Conservation (phyloP, 2,113 vertebrate species). For the Apaloderma vittatum region DNA sequence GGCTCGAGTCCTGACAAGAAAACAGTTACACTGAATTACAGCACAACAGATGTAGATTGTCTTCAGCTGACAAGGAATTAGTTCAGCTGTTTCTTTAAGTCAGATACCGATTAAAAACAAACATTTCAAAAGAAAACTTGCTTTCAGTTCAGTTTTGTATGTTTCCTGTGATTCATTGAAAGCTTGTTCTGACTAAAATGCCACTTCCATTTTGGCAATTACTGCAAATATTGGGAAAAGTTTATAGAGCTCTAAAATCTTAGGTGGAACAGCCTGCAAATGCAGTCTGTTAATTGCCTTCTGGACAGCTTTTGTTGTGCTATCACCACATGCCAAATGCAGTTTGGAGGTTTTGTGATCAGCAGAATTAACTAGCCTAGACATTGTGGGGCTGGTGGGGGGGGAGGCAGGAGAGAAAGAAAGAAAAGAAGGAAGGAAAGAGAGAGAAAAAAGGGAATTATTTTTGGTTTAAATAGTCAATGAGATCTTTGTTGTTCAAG, state of each 20-base stretch:
- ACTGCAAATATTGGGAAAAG: background rate
- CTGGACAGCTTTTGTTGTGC: background rate
- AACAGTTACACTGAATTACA: constrained; percentile 50
- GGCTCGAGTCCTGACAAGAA: background rate
- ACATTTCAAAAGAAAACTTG: constrained; percentile 36
- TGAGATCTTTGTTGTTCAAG: background rate
- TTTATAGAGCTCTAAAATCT: constrained; percentile 11
- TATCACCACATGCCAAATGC: constrained; percentile 14
- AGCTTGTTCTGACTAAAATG: constrained; percentile 13
- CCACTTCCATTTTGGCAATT: background rate
- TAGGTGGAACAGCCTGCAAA: constrained; percentile 19
- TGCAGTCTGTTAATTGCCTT: background rate
- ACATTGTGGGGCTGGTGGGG: rapidly evolving
- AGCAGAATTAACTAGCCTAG: background rate
- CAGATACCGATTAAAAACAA: constrained; percentile 19
- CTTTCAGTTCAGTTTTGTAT: constrained; percentile 3
- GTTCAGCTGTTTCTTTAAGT: constrained; percentile 58
- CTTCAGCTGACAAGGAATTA: constrained; percentile 29
- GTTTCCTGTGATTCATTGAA: background rate
- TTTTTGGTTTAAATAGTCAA: background rate
- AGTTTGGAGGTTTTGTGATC: background rate
- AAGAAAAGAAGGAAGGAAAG: background rate
- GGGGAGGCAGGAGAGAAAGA: background rate
- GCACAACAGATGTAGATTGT: constrained; percentile 54
- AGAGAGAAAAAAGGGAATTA: background rate